These are phyloP conservation scores for Squalus acanthias DNA, from an alignment of 2,797 vertebrate genomes.

Conservation along the genomic window DNA sequence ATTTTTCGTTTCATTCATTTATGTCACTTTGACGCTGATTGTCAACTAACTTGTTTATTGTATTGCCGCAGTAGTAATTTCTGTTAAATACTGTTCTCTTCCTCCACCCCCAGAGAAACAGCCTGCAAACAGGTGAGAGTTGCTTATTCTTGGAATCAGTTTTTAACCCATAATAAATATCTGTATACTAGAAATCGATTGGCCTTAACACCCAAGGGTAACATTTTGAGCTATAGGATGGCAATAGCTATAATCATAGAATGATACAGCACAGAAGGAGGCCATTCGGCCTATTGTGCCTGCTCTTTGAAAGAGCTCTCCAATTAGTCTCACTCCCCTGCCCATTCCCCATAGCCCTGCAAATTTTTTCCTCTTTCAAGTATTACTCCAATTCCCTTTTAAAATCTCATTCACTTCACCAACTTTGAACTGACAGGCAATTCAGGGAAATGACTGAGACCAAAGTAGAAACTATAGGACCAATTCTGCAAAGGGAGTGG, in stretches of 20 bases:
- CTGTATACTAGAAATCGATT: neutral
- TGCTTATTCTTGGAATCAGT: neutral
- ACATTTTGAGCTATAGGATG: neutral
- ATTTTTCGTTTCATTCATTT: neutral
- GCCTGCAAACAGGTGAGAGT: neutral
- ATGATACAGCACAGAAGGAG: neutral
- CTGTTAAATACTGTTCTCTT: neutral
- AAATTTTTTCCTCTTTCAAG: neutral
- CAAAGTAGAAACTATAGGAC: neutral
- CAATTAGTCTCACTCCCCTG: too few species aligned
- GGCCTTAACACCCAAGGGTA: neutral
- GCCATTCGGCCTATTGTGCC: neutral
- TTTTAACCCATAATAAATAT: neutral
- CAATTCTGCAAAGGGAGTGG: neutral
- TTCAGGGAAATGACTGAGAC: neutral
- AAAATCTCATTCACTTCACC: neutral
- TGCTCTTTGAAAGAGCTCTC: neutral
- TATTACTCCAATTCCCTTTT: neutral
- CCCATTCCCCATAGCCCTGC: neutral
- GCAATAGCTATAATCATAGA: neutral
- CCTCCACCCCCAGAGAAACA: slow-evolving; percentile 9
- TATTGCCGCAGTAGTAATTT: neutral
- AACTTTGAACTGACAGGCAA: neutral
- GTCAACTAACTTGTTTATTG: neutral
- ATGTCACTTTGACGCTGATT: neutral